Evolutionary conservation across 2,797 vertebrate species (phyloP), one percentile per base, ranked within the genome.

Genomic region (Leptatherina wallacei): DNA sequence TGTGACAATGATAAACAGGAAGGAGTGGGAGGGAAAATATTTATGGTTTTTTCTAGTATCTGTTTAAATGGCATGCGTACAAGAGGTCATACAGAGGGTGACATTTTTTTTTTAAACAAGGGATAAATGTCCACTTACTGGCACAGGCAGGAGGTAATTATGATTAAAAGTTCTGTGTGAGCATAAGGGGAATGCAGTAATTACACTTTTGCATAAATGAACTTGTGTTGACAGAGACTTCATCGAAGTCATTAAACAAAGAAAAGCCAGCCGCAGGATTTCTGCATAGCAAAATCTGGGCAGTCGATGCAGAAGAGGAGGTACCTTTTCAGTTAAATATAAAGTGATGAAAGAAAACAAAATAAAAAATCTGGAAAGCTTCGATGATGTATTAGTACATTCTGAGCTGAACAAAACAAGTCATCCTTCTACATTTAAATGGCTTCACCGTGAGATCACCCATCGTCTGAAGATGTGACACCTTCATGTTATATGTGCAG

Each of bases 231-330:
- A 82, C 35, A 68, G 58, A 78, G 85, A 94, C 93, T 94, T 95
- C 94, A 94, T 67, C 89, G 91, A 94, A 95, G 92, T 86, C 91
- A 92, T 89, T 92, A 90, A 87, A 83, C 62, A 80, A 87, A 85
- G 61, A 70, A 66, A 88, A 76, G 18, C 74, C 80, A 73, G 80
- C 84, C 60, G 51, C 75, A 80, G 55, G 58, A 89, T 65, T 77
- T 75, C 78, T 85, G 83, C 84, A 91, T 54, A 81, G 84, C 84
- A 81, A 87, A 86, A 87, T 84, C 80, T 80, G 83, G 81, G 64
- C 61, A 86, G 56, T 73, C 78, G 74, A 68, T 61, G 36, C n/a
- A 73, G 35, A 64, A 58, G 51, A 71, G 18, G 22, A 69, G 22
- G n/a, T 60, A 73, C 55, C 2, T 2, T 38, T 55, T 58, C 60